These are phyloP conservation scores for Notodonta ziczac DNA, from an alignment of 2,888 invertebrate genomes.

Conservation along the genomic window DNA sequence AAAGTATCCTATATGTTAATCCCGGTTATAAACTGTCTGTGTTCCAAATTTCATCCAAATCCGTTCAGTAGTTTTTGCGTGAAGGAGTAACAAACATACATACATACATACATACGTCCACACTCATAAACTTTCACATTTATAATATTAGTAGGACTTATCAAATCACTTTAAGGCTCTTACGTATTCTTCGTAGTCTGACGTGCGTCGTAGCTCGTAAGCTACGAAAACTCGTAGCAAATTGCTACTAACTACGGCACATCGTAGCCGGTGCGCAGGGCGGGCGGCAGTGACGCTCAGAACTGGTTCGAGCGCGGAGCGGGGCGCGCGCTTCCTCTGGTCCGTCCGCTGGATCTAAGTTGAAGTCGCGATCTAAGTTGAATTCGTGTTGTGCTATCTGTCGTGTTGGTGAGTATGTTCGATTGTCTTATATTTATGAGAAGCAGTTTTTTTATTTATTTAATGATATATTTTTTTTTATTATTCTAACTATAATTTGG, in stretches of 20 bases:
- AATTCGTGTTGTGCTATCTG: slow-evolving; percentile 28
- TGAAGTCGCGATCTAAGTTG: slow-evolving; percentile 59
- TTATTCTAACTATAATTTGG: too few species aligned
- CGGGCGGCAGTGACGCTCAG: slow-evolving; percentile 50
- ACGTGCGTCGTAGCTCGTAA: background rate
- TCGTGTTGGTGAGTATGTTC: slow-evolving; percentile 20
- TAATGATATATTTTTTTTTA: too few species aligned
- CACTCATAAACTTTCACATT: too few species aligned
- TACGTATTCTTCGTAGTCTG: background rate
- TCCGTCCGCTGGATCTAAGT: slow-evolving; percentile 21
- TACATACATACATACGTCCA: too few species aligned
- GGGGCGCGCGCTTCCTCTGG: slow-evolving; percentile 45
- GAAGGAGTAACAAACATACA: too few species aligned
- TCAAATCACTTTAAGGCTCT: too few species aligned
- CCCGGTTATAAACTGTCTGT: too few species aligned
- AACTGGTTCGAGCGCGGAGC: slow-evolving; percentile 48
- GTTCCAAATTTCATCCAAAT: too few species aligned
- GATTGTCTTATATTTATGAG: background rate
- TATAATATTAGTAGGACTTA: too few species aligned
- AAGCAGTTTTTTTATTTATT: background rate
- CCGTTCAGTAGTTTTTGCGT: too few species aligned
- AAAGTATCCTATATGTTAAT: too few species aligned
- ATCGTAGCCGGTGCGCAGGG: slow-evolving; percentile 28
- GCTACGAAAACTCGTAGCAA: slow-evolving; percentile 3
- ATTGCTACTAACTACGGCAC: background rate